Conservation (phyloP, 2,113 vertebrate genomes). For the Rousettus leschenaultii region DNA sequence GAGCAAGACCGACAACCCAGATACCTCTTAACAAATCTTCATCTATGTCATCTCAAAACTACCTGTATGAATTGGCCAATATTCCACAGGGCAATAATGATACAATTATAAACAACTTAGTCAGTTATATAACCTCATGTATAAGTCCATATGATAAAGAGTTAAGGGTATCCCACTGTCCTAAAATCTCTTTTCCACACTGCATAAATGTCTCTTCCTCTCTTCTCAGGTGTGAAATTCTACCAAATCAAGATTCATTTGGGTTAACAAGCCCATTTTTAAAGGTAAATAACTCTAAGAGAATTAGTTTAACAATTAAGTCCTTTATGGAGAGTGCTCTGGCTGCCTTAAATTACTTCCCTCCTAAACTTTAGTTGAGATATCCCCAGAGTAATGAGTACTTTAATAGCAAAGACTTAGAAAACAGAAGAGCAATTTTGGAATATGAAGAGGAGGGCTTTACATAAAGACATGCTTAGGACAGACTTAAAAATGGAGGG, state of each 20-base stretch:
- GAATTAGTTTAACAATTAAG: conserved; percentile 69
- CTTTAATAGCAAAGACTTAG: conserved; percentile 12
- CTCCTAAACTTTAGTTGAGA: conserved; percentile 27
- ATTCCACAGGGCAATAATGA: not conserved
- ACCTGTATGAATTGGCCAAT: not conserved
- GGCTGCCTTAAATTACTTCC: conserved; percentile 61
- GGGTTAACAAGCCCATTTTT: conserved; percentile 69
- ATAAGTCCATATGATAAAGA: not conserved
- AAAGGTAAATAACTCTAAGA: conserved; percentile 71
- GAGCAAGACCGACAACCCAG: not conserved
- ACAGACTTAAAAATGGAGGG: not conserved
- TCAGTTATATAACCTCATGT: not conserved
- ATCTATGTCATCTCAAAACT: not conserved
- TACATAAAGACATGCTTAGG: not conserved
- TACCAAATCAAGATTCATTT: conserved; percentile 57
- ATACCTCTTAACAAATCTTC: not conserved
- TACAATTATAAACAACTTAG: not conserved
- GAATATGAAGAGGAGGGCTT: not conserved
- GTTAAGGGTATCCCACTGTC: not conserved
- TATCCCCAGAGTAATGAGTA: conserved; percentile 52
- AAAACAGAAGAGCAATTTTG: not conserved
- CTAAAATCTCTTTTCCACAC: not conserved
- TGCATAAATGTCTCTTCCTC: not conserved
- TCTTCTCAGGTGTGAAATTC: conserved; percentile 68
- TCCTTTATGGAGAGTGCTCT: conserved; percentile 40